A percentile compares a stretch with the other conserved stretches of the same genome.
These are phyloP conservation scores for Stenurella melanura DNA, from an alignment of 2,888 invertebrate species.

Conservation along the genomic window DNA sequence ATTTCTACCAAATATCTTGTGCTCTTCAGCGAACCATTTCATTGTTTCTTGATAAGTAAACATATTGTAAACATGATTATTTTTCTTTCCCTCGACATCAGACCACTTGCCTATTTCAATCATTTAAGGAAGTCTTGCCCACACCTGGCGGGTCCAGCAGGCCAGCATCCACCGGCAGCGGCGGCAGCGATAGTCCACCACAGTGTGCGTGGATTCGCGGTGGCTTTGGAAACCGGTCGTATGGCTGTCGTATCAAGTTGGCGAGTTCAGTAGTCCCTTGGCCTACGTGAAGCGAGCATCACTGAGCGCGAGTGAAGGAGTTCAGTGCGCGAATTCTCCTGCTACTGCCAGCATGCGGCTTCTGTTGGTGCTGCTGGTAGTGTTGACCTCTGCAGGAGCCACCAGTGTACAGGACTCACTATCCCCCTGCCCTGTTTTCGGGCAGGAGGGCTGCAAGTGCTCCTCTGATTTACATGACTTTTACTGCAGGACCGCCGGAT, in stretches of 20 bases:
- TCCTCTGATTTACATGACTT: conserved; percentile 62
- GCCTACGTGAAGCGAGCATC: conserved; percentile 49
- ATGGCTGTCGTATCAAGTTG: conserved; percentile 45
- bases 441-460: conserved; percentile 61
- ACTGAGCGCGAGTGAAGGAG: conserved; percentile 49
- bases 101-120: background rate
- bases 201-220: conserved; percentile 38
- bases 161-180: conserved; percentile 8
- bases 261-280: conserved; percentile 57
- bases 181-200: conserved; percentile 7
- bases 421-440: conserved; percentile 55
- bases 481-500: conserved; percentile 62
- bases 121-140: conserved; percentile 11
- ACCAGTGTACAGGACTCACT: conserved; percentile 49
- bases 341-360: conserved; percentile 53
- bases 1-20: no score
- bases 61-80: background rate
- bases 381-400: conserved; percentile 36
- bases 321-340: conserved; percentile 44
- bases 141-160: conserved; percentile 18
- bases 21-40: no score
- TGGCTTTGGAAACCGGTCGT: conserved; percentile 52
- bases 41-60: no score
- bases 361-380: conserved; percentile 43
- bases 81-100: background rate